A percentile compares a stretch with the other conserved stretches of the same genome.
Conservation (phyloP, 35 echinoderm and acorn worm genomes). For the Patiria miniata region DNA sequence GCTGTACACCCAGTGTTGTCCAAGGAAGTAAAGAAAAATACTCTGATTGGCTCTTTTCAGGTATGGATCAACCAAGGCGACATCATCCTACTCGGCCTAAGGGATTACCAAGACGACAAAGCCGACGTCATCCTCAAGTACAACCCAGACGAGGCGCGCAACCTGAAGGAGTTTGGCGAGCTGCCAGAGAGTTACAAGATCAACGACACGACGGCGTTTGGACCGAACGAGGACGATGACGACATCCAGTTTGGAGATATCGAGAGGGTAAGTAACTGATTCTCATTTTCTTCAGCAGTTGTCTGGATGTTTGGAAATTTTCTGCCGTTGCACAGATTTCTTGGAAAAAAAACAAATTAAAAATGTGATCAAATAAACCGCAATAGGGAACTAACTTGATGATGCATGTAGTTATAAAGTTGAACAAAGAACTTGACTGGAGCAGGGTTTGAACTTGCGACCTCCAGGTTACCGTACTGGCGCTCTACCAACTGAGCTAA, state of each 20-base stretch:
- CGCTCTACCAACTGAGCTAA: too few species aligned
- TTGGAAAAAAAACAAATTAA: too few species aligned
- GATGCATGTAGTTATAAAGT: too few species aligned
- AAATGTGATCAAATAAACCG: too few species aligned
- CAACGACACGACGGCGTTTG: slow-evolving; percentile 75
- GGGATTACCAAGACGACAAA: slow-evolving; percentile 95
- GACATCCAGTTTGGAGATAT: slow-evolving; percentile 83
- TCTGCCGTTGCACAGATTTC: too few species aligned
- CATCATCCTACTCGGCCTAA: slow-evolving; percentile 92
- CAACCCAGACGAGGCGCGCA: slow-evolving; percentile 86
- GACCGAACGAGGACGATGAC: slow-evolving; percentile 78
- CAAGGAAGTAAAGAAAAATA: too few species aligned
- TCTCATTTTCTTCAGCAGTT: not conserved
- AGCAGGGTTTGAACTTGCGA: too few species aligned
- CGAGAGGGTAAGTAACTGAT: slow-evolving; percentile 52
- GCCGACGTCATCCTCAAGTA: slow-evolving; percentile 97
- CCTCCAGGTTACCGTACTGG: too few species aligned
- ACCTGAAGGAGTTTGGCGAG: slow-evolving; percentile 89
- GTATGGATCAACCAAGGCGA: slow-evolving; percentile 94
- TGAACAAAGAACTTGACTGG: too few species aligned
- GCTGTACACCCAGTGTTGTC: too few species aligned
- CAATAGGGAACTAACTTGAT: too few species aligned
- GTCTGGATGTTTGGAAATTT: too few species aligned
- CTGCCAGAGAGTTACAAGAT: slow-evolving; percentile 87
- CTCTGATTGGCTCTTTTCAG: slow-evolving; percentile 41